phyloP scores from a whole-genome alignment of 2,888 invertebrate species.

The Andricus quercusramuli region DNA sequence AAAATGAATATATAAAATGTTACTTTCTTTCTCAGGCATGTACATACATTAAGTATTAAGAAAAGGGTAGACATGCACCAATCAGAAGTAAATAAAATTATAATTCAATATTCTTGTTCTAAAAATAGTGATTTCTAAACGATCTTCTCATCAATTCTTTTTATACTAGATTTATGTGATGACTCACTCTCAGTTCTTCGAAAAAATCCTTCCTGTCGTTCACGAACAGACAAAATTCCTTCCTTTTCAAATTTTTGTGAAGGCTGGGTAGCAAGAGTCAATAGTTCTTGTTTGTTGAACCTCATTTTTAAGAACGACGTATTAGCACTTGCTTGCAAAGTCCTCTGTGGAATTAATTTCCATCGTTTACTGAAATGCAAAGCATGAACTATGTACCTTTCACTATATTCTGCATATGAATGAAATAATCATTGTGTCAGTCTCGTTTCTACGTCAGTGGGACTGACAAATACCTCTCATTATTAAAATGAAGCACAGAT shows the following conservation, averaged over 20 bases:
- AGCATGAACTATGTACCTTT: constrained; percentile 35
- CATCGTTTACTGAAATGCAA: constrained; percentile 36
- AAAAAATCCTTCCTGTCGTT: constrained; percentile 95
- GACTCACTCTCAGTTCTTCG: constrained; percentile 93
- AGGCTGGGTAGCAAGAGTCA: constrained; percentile 91
- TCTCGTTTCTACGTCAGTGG: constrained; percentile 4
- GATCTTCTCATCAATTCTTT: background rate
- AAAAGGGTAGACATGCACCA: constrained; percentile 10
- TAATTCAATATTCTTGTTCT: background rate
- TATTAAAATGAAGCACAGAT: constrained; percentile 25
- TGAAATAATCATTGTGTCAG: constrained; percentile 11
- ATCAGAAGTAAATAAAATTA: background rate
- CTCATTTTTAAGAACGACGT: constrained; percentile 83
- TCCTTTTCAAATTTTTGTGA: constrained; percentile 95
- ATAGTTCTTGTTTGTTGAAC: constrained; percentile 93
- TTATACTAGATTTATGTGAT: constrained; percentile 17
- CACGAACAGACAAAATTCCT: constrained; percentile 91
- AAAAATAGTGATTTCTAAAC: constrained; percentile 8
- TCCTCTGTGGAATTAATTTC: constrained; percentile 32
- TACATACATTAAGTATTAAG: constrained; percentile 23
- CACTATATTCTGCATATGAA: constrained; percentile 21
- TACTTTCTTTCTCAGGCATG: constrained; percentile 24
- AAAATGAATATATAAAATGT: background rate
- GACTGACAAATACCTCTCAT: constrained; percentile 1
- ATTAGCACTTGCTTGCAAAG: constrained; percentile 18